Conservation (phyloP, 2,113 vertebrate genomes). For the Conger conger region DNA sequence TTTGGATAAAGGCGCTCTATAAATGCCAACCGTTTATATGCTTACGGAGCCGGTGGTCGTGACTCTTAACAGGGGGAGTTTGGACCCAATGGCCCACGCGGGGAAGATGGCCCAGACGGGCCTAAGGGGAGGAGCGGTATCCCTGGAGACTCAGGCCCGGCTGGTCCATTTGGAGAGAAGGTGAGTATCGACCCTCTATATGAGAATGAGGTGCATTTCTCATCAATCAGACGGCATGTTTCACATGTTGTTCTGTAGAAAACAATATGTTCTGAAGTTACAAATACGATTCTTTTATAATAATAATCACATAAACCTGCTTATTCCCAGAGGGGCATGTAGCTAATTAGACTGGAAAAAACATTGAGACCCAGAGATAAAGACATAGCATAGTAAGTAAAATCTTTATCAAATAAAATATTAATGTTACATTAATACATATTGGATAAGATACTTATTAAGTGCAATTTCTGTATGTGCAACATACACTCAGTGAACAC, state of each 20-base stretch:
- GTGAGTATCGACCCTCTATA: neutral
- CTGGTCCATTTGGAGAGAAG: conserved; percentile 88
- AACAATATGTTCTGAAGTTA: too few species aligned
- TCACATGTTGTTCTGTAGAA: neutral
- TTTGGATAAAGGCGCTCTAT: too few species aligned
- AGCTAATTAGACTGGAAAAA: neutral
- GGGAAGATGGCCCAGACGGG: conserved; percentile 93
- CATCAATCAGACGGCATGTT: too few species aligned
- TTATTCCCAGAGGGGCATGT: neutral
- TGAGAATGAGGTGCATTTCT: too few species aligned
- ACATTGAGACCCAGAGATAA: neutral
- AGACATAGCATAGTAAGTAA: neutral
- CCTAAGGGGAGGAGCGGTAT: conserved; percentile 88
- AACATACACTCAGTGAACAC: neutral
- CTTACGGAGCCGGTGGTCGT: neutral
- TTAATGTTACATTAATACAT: neutral
- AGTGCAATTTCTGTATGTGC: neutral
- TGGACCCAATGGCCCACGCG: conserved; percentile 76
- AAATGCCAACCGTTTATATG: too few species aligned
- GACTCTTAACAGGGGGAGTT: conserved; percentile 76
- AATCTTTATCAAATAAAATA: neutral
- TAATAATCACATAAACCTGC: neutral
- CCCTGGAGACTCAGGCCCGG: conserved; percentile 78
- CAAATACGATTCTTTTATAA: neutral
- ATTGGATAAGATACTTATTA: neutral